Evolutionary conservation across 2,113 vertebrate genomes (phyloP), one percentile per base, ranked within the genome.

Genomic region (Indri indri): DNA sequence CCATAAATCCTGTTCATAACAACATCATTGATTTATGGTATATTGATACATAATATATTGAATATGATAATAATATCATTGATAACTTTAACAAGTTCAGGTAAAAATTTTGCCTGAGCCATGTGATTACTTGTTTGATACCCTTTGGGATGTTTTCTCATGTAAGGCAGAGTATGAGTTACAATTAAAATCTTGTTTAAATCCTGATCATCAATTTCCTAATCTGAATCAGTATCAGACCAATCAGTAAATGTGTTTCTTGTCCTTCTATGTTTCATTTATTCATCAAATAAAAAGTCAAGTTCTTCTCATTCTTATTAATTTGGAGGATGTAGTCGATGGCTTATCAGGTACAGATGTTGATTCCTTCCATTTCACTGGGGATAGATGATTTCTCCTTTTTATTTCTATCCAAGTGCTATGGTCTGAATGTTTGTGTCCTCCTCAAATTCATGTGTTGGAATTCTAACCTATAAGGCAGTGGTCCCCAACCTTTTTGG

Each of bases 371-470:
- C 98, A 84, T 96, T 99, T 99, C 45, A 98, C 98, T 0, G 98
- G 88, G 59, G 98, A 94, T 88, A 98, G 98, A 88, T 97, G 95
- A 96, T 99, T 99, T 88, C 99, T 99, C 97, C 99, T 99, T 98
- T 99, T 99, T 90, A 99, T 99, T 99, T 99, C 99, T 98, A 99
- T 99, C 99, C 99, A 99, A 32, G 5, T 37, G 63, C 2, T 79
- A 8, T 30, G 16, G 13, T 70, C 40, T 37, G 63, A 66, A 80
- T 37, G 8, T 37, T 45, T 68, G 22, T 70, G 47, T 6, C 23
- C 8, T 4, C 23, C 47, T 32, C 14, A 80, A 57, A 17, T 68
- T 59, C 52, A 79, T 57, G 37, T 50, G 20, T 57, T 88, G 34
- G 70, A 94, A 88, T 70, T 42, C 12, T 50, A 45, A 79, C 11